These are phyloP conservation scores for Mesitornis unicolor DNA, from an alignment of 2,113 vertebrate species.

Conservation along the genomic window DNA sequence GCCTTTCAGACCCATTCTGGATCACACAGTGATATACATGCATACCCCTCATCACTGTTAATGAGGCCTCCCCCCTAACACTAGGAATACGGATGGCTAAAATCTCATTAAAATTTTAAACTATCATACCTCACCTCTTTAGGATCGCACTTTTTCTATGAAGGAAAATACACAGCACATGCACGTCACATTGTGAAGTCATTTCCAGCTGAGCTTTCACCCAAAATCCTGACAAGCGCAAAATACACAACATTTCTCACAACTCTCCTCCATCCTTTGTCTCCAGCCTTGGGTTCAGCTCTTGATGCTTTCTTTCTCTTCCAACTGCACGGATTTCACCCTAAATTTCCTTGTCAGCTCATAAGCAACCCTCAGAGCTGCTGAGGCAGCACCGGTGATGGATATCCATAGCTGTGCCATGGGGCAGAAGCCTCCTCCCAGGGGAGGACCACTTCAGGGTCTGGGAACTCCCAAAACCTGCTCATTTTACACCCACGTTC, in stretches of 20 bases:
- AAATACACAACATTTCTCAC: rapidly evolving
- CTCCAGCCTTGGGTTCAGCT: neutral
- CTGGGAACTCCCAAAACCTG: neutral
- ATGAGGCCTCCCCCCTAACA: neutral
- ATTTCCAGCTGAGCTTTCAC: neutral
- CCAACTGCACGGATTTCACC: neutral
- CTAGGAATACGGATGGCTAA: neutral
- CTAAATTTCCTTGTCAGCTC: neutral
- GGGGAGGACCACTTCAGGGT: neutral
- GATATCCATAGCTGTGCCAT: rapidly evolving
- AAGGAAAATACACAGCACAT: neutral
- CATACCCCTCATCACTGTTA: neutral
- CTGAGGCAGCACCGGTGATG: neutral
- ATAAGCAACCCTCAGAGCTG: rapidly evolving
- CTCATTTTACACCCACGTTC: neutral
- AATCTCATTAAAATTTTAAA: neutral
- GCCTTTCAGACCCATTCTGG: neutral
- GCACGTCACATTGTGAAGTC: neutral
- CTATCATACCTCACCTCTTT: neutral
- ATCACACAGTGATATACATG: neutral
- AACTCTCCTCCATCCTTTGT: neutral
- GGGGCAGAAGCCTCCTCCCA: neutral
- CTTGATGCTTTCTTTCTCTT: neutral
- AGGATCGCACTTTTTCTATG: neutral
- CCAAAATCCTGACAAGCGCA: neutral